A percentile compares a stretch with the other conserved stretches of the same genome.
Evolutionary conservation across 2,797 vertebrate species (phyloP).

Genomic region (Melanogrammus aeglefinus): DNA sequence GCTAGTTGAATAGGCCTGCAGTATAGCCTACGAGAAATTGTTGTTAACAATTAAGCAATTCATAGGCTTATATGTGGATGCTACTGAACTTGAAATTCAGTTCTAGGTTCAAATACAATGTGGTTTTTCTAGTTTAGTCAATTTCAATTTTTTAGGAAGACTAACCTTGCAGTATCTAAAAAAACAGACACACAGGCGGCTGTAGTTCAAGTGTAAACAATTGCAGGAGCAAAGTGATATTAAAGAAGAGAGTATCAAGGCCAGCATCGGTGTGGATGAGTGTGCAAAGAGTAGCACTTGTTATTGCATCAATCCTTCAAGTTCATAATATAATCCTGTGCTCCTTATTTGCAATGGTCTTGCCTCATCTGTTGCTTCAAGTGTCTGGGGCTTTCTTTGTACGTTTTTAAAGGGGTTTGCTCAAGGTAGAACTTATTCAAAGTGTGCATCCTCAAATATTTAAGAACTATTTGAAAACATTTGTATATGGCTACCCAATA

Average conservation of each 20-base stretch:
- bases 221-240: too few species aligned
- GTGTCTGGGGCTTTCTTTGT: not conserved
- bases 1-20: too few species aligned
- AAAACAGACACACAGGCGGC: not conserved
- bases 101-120: too few species aligned
- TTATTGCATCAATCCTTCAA: not conserved
- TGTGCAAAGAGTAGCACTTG: not conserved
- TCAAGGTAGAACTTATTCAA: not conserved
- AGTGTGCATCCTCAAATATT: not conserved
- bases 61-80: not conserved
- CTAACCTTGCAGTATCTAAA: not conserved
- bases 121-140: not conserved
- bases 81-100: not conserved
- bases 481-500: not conserved
- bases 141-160: too few species aligned
- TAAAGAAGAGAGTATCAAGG: too few species aligned
- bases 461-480: not conserved
- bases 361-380: not conserved
- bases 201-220: too few species aligned
- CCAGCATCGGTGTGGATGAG: not conserved
- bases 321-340: not conserved
- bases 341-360: not conserved
- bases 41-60: not conserved
- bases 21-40: not conserved
- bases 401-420: not conserved